Conservation (phyloP, 2,113 vertebrate species). For the Stigmatopora argus region DNA sequence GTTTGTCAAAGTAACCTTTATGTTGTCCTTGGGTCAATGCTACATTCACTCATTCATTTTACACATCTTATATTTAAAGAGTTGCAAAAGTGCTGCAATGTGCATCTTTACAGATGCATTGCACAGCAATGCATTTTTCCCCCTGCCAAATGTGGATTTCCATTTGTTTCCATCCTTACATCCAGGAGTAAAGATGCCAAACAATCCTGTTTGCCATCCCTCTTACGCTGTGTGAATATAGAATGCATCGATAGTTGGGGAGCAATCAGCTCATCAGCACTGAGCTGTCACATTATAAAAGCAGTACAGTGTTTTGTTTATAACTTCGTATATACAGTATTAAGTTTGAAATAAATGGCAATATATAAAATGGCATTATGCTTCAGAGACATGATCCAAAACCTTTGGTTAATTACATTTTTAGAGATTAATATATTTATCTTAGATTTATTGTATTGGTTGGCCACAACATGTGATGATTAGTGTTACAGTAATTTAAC, state of each 20-base stretch:
- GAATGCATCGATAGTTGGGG: conserved; percentile 44
- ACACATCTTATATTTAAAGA: not conserved
- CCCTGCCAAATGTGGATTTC: not conserved
- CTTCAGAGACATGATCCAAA: conserved; percentile 8
- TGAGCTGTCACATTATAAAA: conserved; percentile 50
- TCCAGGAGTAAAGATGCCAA: conserved; percentile 37
- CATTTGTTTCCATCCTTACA: conserved; percentile 31
- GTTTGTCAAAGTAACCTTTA: conserved; percentile 33
- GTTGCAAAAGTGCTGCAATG: not conserved
- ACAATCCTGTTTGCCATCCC: conserved; percentile 29
- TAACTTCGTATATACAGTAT: conserved; percentile 30
- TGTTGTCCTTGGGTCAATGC: not conserved
- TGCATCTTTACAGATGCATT: conserved; percentile 2
- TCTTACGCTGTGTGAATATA: conserved; percentile 46
- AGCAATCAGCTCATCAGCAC: conserved; percentile 42
- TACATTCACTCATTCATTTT: not conserved
- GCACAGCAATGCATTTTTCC: conserved; percentile 2
- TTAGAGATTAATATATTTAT: conserved; percentile 1
- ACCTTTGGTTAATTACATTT: conserved; percentile 1
- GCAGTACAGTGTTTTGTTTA: conserved; percentile 26
- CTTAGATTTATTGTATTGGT: not conserved
- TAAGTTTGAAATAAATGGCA: conserved; percentile 39
- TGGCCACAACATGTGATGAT: not conserved
- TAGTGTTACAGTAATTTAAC: not conserved
- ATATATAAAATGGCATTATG: conserved; percentile 27